Evolutionary conservation across 2,113 vertebrate genomes (phyloP).

Genomic region (Siniperca chuatsi): DNA sequence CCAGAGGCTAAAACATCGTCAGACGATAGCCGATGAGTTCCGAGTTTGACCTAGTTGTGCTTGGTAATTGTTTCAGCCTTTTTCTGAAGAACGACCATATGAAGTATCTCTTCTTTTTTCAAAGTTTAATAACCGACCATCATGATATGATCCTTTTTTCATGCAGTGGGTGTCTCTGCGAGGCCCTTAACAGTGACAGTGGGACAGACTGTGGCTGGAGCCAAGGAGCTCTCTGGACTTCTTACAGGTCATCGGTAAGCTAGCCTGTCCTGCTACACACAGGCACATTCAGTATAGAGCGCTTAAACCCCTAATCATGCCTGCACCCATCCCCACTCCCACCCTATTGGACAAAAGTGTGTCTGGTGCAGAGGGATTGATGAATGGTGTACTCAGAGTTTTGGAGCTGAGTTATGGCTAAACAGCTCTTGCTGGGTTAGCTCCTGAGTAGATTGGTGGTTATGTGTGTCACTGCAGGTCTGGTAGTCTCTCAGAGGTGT

Average conservation of each 20-base stretch:
- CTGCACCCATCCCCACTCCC: constrained; percentile 47
- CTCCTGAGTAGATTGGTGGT: constrained; percentile 82
- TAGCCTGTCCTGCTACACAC: neutral
- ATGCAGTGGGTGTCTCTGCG: constrained; percentile 80
- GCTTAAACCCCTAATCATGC: constrained; percentile 35
- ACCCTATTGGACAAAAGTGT: constrained; percentile 39
- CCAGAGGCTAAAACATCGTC: no score
- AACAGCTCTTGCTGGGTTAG: constrained; percentile 68
- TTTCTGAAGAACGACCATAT: neutral
- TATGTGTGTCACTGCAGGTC: constrained; percentile 85
- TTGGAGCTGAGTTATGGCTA: constrained; percentile 57
- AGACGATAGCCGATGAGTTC: no score
- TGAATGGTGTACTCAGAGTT: constrained; percentile 52
- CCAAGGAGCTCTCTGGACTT: constrained; percentile 92
- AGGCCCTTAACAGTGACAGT: constrained; percentile 87
- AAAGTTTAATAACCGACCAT: neutral
- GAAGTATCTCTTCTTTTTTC: neutral
- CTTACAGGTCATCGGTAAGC: constrained; percentile 90
- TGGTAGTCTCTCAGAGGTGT: constrained; percentile 82
- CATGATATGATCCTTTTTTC: constrained; percentile 22
- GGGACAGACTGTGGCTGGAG: constrained; percentile 84
- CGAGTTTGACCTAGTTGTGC: neutral
- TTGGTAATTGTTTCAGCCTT: neutral
- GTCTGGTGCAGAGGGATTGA: constrained; percentile 67
- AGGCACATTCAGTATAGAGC: constrained; percentile 28